These are phyloP conservation scores for Pterocles gutturalis DNA, from an alignment of 2,113 vertebrate species.

Conservation along the genomic window DNA sequence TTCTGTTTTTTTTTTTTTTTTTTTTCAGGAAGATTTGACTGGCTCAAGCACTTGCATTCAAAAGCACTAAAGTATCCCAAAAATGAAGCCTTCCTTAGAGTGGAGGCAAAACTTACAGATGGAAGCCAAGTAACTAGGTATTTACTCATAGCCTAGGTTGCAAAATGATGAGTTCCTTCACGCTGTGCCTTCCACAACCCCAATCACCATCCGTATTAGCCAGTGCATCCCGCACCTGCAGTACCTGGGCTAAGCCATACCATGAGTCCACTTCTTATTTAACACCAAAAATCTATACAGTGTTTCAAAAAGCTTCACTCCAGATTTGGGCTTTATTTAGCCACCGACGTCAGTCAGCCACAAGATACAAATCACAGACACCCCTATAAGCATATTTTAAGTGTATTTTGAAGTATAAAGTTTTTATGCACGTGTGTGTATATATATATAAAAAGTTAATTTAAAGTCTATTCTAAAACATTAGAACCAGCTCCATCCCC, in stretches of 20 bases:
- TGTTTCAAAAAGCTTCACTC: background rate
- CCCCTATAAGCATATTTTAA: background rate
- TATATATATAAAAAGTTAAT: background rate
- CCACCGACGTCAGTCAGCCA: background rate
- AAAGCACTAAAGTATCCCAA: background rate
- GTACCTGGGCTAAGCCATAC: background rate
- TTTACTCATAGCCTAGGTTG: background rate
- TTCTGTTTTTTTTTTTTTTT: background rate
- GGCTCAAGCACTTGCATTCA: background rate
- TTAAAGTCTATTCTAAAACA: background rate
- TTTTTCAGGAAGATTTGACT: background rate
- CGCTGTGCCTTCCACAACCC: background rate
- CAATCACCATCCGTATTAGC: background rate
- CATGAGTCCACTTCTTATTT: background rate
- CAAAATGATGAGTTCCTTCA: background rate
- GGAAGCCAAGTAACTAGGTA: background rate
- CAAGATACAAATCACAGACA: background rate
- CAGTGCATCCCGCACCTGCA: background rate
- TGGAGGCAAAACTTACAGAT: background rate
- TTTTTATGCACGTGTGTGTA: fast-evolving
- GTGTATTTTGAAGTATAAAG: background rate
- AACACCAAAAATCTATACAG: background rate
- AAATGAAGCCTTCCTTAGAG: background rate
- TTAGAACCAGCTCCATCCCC: background rate
- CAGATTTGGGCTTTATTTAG: background rate